These are phyloP conservation scores for Deilephila elpenor DNA, from an alignment of 2,888 invertebrate genomes.

Conservation along the genomic window DNA sequence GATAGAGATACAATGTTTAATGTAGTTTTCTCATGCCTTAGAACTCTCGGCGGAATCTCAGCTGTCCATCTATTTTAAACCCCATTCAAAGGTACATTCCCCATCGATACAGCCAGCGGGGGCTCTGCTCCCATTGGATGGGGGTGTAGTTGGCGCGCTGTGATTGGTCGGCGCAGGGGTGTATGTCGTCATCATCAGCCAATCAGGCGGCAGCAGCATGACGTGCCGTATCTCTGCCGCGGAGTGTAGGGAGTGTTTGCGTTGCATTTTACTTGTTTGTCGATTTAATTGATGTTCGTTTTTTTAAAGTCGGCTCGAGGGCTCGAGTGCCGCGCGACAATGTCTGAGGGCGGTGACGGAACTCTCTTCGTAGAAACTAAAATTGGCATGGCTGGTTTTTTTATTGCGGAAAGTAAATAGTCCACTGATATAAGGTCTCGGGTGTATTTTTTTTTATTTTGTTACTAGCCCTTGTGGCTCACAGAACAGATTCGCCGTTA, in stretches of 20 bases:
- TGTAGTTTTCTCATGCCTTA: background rate
- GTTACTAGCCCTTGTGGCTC: too few species aligned
- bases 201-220: conserved; percentile 57
- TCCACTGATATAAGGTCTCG: background rate
- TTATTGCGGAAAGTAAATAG: background rate
- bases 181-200: conserved; percentile 55
- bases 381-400: background rate
- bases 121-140: conserved; percentile 40
- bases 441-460: too few species aligned
- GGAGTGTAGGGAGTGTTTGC: conserved; percentile 77
- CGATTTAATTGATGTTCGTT: conserved; percentile 75
- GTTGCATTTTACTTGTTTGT: conserved; percentile 80
- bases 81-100: conserved; percentile 21
- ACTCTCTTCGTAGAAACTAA: conserved; percentile 5
- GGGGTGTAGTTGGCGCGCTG: conserved; percentile 51
- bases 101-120: conserved; percentile 45
- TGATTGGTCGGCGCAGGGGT: conserved; percentile 62
- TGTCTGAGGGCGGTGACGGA: conserved; percentile 23
- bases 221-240: conserved; percentile 76
- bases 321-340: conserved; percentile 25
- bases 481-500: too few species aligned
- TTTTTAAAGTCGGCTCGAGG: conserved; percentile 51
- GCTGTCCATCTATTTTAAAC: conserved; percentile 25
- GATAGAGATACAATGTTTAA: too few species aligned
- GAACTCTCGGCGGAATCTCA: background rate